Conservation (phyloP, 2,113 vertebrate species). For the Genyomyrus donnyi region DNA sequence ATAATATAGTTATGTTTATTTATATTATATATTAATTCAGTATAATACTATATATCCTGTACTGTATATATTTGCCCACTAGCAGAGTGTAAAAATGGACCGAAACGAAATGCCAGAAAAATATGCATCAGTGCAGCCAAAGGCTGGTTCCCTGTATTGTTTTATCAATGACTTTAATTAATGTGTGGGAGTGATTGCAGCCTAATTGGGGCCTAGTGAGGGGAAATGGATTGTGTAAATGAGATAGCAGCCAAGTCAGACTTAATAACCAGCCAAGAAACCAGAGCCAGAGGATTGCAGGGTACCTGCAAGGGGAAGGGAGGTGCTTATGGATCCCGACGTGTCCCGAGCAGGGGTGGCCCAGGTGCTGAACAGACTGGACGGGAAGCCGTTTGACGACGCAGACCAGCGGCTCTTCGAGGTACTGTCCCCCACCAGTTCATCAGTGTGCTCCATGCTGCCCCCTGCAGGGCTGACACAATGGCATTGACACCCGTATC, state of each 20-base stretch:
- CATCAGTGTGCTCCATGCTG: neutral
- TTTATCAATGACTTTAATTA: constrained; percentile 29
- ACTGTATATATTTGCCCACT: neutral
- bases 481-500: neutral
- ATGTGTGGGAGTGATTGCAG: constrained; percentile 36
- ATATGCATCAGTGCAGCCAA: constrained; percentile 5
- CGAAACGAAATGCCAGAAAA: neutral
- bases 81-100: neutral
- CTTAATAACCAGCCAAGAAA: constrained; percentile 19
- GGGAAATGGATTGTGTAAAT: constrained; percentile 4
- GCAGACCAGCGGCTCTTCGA: constrained; percentile 96
- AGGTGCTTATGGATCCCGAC: neutral
- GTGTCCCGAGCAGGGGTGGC: constrained; percentile 74
- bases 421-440: constrained; percentile 51
- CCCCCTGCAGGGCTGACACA: neutral
- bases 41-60: neutral
- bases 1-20: neutral
- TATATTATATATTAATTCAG: neutral
- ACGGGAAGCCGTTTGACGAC: constrained; percentile 92
- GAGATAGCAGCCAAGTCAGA: neutral
- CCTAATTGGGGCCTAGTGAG: constrained; percentile 30
- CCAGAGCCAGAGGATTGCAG: neutral
- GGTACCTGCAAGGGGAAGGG: neutral
- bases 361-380: constrained; percentile 90
- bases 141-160: constrained; percentile 13